These are phyloP conservation scores for Zootermopsis nevadensis DNA, from an alignment of 2,888 invertebrate genomes.

Conservation along the genomic window DNA sequence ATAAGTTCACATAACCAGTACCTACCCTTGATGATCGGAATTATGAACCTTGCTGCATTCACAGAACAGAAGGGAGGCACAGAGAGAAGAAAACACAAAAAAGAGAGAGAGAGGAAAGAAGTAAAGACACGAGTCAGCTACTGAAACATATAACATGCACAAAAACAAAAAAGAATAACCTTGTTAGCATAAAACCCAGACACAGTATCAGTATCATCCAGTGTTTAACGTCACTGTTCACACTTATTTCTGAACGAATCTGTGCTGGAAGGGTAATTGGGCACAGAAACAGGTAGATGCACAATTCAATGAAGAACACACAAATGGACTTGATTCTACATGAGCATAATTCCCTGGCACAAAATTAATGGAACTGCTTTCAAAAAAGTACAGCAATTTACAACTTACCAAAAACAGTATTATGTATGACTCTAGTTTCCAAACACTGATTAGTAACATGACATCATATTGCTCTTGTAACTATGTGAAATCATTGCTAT, in stretches of 20 bases:
- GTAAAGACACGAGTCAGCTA: slow-evolving; percentile 54
- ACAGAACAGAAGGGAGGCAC: slow-evolving; percentile 59
- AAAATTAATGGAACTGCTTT: background rate
- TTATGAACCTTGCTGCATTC: slow-evolving; percentile 61
- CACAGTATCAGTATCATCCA: background rate
- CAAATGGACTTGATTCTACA: background rate
- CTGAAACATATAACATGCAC: slow-evolving; percentile 50
- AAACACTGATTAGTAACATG: no score
- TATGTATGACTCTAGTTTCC: no score
- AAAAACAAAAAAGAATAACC: slow-evolving; percentile 28
- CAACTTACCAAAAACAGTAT: background rate
- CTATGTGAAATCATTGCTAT: background rate
- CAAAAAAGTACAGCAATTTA: background rate
- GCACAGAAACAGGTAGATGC: background rate
- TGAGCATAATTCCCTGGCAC: background rate
- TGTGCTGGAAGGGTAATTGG: background rate
- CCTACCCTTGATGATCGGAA: slow-evolving; percentile 64
- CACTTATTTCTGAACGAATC: background rate
- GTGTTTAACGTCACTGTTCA: slow-evolving; percentile 10
- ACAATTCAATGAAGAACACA: background rate
- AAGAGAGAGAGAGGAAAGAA: slow-evolving; percentile 57
- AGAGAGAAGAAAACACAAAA: slow-evolving; percentile 60
- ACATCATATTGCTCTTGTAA: no score
- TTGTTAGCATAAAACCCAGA: background rate
- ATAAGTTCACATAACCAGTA: slow-evolving; percentile 55